Percentiles rank a stretch among this genome's conserved stretches.
Conservation (phyloP, 2,888 invertebrate species). For the Nipponacmea schrenckii region DNA sequence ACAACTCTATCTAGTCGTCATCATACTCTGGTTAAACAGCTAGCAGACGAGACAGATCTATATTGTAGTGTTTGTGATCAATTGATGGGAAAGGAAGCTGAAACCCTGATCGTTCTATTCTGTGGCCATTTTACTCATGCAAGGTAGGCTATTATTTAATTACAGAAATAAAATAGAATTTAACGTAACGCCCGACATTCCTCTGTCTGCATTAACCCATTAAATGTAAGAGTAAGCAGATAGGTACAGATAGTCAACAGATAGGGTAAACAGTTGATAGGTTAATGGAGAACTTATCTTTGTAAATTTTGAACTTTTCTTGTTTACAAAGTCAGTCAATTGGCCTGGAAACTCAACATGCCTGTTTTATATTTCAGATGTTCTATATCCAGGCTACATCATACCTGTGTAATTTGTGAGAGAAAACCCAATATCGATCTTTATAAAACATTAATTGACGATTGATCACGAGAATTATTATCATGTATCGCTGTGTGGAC, state of each 20-base stretch:
- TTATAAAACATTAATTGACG: background rate
- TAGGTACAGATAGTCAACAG: too few relatives aligned
- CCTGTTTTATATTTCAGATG: background rate
- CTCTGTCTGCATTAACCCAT: too few relatives aligned
- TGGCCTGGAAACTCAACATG: too few relatives aligned
- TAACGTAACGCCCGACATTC: too few relatives aligned
- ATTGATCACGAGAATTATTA: background rate
- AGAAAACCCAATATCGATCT: background rate
- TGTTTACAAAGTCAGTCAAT: too few relatives aligned
- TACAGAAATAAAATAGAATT: background rate
- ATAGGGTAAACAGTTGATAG: too few relatives aligned
- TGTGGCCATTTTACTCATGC: conserved; percentile 86
- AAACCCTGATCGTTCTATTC: conserved; percentile 80
- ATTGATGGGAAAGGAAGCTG: conserved; percentile 80
- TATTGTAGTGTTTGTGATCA: conserved; percentile 83
- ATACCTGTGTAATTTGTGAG: background rate
- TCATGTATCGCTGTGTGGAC: too few relatives aligned
- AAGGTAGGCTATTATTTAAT: too few relatives aligned
- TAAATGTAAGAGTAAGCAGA: too few relatives aligned
- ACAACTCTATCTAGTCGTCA: conserved; percentile 82
- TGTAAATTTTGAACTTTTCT: too few relatives aligned
- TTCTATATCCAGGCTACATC: background rate
- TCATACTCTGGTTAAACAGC: conserved; percentile 69
- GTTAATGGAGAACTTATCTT: too few relatives aligned
- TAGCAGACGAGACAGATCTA: conserved; percentile 79